Evolutionary conservation across 1,140 invertebrate genomes (phyloP), one percentile per base, ranked within the genome.

Genomic region (Macrobrachium rosenbergii): DNA sequence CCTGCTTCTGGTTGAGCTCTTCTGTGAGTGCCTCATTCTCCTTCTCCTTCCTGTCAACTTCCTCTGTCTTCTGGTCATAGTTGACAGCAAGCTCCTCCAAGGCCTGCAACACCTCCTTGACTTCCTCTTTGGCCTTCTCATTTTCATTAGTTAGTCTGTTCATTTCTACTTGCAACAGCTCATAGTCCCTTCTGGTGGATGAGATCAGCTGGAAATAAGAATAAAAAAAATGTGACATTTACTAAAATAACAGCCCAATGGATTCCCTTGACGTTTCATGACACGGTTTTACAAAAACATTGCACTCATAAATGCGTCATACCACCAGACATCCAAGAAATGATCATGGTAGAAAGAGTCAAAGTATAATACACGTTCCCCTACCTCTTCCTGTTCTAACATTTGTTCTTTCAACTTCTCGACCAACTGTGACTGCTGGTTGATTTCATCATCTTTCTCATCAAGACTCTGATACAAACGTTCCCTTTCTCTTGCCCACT

Each of bases 381-480:
- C 37, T 67, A 87, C 89, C 90, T 99, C 98, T 92, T 99, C 98
- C 92, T 99, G 98, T 91, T 99, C 99, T 91, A 98, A 93, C 93
- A 99, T 97, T 92, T 99, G 99, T 91, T 99, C 98, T 92, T 99
- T 99, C 72, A 99, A 93, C 91, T 98, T 98, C 92, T 99, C 98
- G 67, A 98, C 96, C 90, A 97, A 95, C 92, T 99, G 98, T 83
- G 97, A 97, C 91, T 99, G 97, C 91, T 98, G 97, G 92, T 99
- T 99, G 90, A 99, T 99, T 92, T 99, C 99, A 91, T 99, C 99
- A 92, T 99, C 99, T 92, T 99, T 99, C 90, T 99, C 99, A 92
- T 99, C 99, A 89, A 99, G 92, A 92, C 99, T 98, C 91, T 98
- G 96, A 92, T 99, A 99, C 5, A 99, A 93, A 23, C 96, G 93